Evolutionary conservation across 2,113 vertebrate genomes (phyloP).

Genomic region (Ailuropoda melanoleuca): DNA sequence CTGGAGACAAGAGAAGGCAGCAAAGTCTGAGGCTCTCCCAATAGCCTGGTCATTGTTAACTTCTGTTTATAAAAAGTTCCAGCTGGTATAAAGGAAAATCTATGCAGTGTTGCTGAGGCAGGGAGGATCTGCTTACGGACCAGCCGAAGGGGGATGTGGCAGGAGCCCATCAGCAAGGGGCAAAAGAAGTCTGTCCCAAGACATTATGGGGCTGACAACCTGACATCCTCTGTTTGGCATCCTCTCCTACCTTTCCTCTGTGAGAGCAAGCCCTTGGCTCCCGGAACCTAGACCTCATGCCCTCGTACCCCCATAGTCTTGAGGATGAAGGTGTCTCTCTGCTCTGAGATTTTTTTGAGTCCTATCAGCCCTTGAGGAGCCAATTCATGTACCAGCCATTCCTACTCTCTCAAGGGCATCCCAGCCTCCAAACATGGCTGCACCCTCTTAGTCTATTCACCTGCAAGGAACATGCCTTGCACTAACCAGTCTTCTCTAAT

Average conservation of each 20-base stretch:
- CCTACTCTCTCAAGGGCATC: background rate
- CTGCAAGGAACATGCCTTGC: background rate
- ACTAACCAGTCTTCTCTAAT: background rate
- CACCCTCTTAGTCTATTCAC: fast-evolving
- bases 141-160: fast-evolving
- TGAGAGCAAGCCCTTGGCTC: background rate
- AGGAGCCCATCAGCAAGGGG: background rate
- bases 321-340: background rate
- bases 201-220: fast-evolving
- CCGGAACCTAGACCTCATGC: fast-evolving
- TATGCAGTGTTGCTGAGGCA: background rate
- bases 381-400: fast-evolving
- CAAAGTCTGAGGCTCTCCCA: too few species aligned
- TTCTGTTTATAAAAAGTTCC: background rate
- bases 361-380: background rate
- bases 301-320: fast-evolving
- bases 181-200: background rate
- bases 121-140: background rate
- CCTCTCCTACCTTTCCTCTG: background rate
- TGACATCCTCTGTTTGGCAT: too few species aligned
- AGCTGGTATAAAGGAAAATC: background rate
- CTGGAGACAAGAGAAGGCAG: background rate
- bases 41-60: background rate
- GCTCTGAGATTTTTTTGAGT: background rate
- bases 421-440: background rate